phyloP scores from a whole-genome alignment of 2,888 invertebrate species.

The Apamea monoglypha region DNA sequence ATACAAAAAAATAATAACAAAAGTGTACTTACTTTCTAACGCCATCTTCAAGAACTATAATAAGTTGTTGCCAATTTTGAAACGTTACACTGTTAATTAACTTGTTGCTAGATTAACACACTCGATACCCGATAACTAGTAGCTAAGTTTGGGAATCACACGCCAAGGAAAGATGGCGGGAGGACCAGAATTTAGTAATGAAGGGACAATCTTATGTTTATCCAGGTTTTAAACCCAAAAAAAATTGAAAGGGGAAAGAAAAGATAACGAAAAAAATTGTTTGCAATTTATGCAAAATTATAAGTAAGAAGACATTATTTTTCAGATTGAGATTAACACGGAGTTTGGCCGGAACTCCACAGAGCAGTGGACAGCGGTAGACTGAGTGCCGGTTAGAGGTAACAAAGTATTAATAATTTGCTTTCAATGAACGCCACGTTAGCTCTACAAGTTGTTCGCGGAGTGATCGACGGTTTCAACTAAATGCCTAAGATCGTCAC shows the following conservation, averaged over 20 bases:
- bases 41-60: neutral
- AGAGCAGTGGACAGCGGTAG: neutral
- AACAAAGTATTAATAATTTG: neutral
- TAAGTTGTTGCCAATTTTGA: neutral
- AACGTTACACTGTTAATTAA: neutral
- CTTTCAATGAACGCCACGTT: neutral
- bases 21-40: slow-evolving; percentile 8
- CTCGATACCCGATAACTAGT: neutral
- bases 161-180: neutral
- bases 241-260: neutral
- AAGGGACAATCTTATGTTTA: neutral
- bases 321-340: neutral
- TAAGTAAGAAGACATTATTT: neutral
- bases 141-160: neutral
- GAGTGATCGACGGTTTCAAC: neutral
- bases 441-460: neutral
- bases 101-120: neutral
- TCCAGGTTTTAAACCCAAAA: neutral
- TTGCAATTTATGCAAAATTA: neutral
- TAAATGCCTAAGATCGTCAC: neutral
- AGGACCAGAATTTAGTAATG: neutral
- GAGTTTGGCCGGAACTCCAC: no score
- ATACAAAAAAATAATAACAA: neutral
- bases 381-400: neutral
- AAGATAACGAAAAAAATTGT: neutral